Evolutionary conservation across 1,140 invertebrate species (phyloP).

Genomic region (Asobara japonica): DNA sequence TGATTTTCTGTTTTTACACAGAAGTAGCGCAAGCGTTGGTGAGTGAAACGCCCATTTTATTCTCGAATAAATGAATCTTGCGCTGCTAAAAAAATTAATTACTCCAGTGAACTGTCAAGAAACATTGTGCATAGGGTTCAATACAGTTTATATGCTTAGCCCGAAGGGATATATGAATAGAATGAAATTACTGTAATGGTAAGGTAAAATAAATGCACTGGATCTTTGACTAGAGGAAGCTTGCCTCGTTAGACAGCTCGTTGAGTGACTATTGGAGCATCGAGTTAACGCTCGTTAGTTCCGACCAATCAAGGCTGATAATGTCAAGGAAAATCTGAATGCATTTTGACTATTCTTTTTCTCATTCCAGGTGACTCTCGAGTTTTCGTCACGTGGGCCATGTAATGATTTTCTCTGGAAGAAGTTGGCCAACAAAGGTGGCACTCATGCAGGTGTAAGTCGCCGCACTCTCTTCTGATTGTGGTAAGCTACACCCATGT

Average conservation of each 20-base stretch:
- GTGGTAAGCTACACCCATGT: neutral
- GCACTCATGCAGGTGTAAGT: slow-evolving; percentile 17
- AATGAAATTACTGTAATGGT: too few relatives aligned
- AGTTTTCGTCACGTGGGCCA: neutral
- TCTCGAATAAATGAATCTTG: too few relatives aligned
- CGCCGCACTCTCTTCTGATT: neutral
- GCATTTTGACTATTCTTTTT: neutral
- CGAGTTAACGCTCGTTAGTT: neutral
- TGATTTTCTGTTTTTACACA: too few relatives aligned
- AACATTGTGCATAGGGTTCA: too few relatives aligned
- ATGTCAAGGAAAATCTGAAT: neutral
- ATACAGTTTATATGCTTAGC: too few relatives aligned
- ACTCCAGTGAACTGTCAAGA: too few relatives aligned
- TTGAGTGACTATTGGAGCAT: neutral
- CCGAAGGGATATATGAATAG: too few relatives aligned
- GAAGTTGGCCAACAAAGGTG: slow-evolving; percentile 9
- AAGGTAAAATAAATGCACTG: too few relatives aligned
- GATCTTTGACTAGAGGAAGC: too few relatives aligned
- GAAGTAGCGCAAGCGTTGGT: too few relatives aligned
- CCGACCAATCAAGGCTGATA: neutral
- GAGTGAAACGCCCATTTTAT: too few relatives aligned
- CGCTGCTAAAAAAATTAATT: too few relatives aligned
- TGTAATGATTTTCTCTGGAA: neutral
- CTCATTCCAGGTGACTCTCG: neutral
- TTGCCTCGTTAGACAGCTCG: neutral